Evolutionary conservation across 2,797 vertebrate genomes (phyloP).

Genomic region (Scomberomorus guttatus): DNA sequence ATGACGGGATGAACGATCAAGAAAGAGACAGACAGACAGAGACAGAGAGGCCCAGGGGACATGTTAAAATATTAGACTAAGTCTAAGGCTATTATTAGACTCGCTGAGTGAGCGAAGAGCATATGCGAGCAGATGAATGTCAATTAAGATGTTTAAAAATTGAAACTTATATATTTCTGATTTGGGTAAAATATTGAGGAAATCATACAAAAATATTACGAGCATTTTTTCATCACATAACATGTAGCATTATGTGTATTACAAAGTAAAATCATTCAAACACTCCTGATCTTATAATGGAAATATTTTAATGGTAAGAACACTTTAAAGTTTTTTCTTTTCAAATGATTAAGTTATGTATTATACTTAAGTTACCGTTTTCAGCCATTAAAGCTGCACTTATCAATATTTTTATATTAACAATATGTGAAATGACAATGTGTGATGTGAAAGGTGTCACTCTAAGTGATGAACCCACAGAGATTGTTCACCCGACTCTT

Average conservation of each 20-base stretch:
- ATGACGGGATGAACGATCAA: slow-evolving; percentile 71
- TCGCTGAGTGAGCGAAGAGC: slow-evolving; percentile 57
- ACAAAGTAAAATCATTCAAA: background rate
- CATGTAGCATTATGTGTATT: background rate
- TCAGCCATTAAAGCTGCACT: background rate
- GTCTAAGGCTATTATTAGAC: slow-evolving; percentile 70
- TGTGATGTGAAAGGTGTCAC: background rate
- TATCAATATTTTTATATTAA: background rate
- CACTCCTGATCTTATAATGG: background rate
- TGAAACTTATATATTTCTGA: slow-evolving; percentile 16
- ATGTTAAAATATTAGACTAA: slow-evolving; percentile 73
- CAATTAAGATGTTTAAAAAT: slow-evolving; percentile 38
- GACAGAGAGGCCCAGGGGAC: slow-evolving; percentile 63
- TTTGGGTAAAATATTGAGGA: background rate
- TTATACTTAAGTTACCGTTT: too few species aligned
- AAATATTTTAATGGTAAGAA: background rate
- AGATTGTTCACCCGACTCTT: background rate
- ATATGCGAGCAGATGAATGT: slow-evolving; percentile 57
- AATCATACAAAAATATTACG: background rate
- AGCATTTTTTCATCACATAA: background rate
- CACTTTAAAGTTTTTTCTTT: background rate
- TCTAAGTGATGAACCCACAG: background rate
- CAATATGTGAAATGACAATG: background rate
- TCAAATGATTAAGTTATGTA: background rate
- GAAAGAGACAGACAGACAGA: slow-evolving; percentile 51